Conservation (phyloP, 1,140 invertebrate species). For the Campoletis sonorensis region DNA sequence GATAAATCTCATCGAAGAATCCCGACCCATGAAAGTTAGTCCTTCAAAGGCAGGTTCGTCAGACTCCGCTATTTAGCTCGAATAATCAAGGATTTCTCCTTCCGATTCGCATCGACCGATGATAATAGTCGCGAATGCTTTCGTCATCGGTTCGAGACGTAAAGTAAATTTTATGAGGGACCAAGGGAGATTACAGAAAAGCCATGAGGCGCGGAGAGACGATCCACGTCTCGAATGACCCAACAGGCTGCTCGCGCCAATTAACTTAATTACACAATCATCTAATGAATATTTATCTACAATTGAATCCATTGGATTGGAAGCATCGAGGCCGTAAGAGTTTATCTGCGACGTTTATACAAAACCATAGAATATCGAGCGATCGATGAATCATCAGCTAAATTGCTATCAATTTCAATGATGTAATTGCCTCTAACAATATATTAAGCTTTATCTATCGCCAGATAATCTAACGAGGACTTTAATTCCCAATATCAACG, state of each 20-base stretch:
- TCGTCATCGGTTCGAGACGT: conserved; percentile 4
- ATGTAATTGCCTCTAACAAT: not conserved
- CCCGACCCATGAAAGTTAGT: conserved; percentile 9
- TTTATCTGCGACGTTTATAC: not conserved
- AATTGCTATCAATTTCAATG: conserved; percentile 1
- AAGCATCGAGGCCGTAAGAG: conserved; percentile 8
- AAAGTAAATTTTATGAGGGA: conserved; percentile 48
- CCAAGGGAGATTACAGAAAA: conserved; percentile 19
- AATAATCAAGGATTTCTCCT: not conserved
- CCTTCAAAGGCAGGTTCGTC: not conserved
- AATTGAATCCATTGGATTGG: conserved; percentile 56
- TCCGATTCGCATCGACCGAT: not conserved
- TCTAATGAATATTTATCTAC: conserved; percentile 69
- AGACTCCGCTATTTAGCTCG: not conserved
- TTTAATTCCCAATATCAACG: not conserved
- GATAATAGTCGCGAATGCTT: conserved; percentile 34
- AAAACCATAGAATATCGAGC: conserved; percentile 2
- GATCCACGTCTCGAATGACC: conserved; percentile 11
- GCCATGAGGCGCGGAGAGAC: not conserved
- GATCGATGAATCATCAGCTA: conserved; percentile 9
- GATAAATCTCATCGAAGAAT: not conserved
- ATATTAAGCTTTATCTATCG: not conserved
- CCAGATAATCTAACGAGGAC: not conserved
- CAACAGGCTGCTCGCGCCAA: conserved; percentile 58
- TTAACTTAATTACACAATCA: conserved; percentile 74